These are phyloP conservation scores for Drosophila pandora DNA, from an alignment of 1,140 invertebrate genomes.

Conservation along the genomic window DNA sequence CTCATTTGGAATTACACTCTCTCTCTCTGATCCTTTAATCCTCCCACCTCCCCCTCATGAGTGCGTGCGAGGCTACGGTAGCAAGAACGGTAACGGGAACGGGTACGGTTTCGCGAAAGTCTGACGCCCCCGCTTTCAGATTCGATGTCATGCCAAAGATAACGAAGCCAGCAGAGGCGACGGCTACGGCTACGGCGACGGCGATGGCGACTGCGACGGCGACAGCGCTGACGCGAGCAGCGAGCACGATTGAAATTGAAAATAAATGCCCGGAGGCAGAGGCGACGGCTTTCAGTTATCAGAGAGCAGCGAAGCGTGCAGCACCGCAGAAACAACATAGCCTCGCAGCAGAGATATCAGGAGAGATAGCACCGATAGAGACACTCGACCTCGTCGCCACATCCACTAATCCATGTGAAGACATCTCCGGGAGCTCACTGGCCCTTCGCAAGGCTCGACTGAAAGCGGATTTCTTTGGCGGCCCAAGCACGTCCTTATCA, in stretches of 20 bases:
- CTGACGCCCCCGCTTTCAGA: conserved; percentile 48
- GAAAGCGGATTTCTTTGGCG: conserved; percentile 64
- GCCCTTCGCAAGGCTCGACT: conserved; percentile 65
- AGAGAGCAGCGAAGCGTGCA: conserved; percentile 71
- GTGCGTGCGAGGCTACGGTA: conserved; percentile 33
- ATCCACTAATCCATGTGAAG: conserved; percentile 49
- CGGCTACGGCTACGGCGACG: no score
- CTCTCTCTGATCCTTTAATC: not conserved
- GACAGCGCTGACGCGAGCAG: conserved; percentile 10
- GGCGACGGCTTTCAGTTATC: conserved; percentile 79
- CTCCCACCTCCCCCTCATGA: conserved; percentile 4
- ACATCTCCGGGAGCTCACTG: conserved; percentile 19
- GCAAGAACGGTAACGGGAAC: conserved; percentile 28
- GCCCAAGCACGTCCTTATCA: not conserved
- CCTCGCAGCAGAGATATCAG: not conserved
- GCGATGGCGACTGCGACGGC: conserved; percentile 26
- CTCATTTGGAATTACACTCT: not conserved
- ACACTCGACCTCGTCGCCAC: not conserved
- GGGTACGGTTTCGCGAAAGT: conserved; percentile 64
- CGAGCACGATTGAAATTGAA: conserved; percentile 73
- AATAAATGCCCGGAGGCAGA: conserved; percentile 76
- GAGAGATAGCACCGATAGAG: conserved; percentile 11
- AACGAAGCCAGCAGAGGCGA: conserved; percentile 58
- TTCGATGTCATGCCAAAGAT: conserved; percentile 63
- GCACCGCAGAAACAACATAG: conserved; percentile 18